A percentile compares a stretch with the other conserved stretches of the same genome.
These are phyloP conservation scores for Drosophila pseudotakahashii DNA, from an alignment of 2,888 invertebrate species.

Conservation along the genomic window DNA sequence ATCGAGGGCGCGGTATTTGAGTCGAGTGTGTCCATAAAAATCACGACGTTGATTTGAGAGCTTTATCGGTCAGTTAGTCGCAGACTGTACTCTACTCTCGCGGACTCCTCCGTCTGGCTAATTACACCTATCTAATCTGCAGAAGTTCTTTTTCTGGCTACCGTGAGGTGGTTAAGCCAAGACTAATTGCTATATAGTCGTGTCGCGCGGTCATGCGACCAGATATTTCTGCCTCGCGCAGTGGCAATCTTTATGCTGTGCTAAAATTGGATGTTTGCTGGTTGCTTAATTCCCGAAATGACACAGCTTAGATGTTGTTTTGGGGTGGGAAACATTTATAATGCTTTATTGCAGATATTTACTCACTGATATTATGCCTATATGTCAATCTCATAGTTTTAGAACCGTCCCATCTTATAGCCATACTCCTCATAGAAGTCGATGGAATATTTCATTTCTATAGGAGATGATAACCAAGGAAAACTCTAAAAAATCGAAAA, in stretches of 20 bases:
- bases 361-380: background rate
- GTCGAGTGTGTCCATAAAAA: conserved; percentile 63
- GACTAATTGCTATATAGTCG: conserved; percentile 33
- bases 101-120: conserved; percentile 22
- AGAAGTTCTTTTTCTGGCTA: conserved; percentile 35
- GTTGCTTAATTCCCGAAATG: conserved; percentile 13
- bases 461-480: too few species aligned
- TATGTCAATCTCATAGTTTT: too few species aligned
- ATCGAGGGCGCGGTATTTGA: conserved; percentile 45
- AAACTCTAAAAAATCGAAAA: too few species aligned
- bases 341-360: too few species aligned
- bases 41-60: conserved; percentile 57
- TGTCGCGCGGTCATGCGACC: conserved; percentile 49
- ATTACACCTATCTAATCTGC: conserved; percentile 41
- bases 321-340: background rate
- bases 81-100: conserved; percentile 13
- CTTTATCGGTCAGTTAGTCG: conserved; percentile 35
- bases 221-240: conserved; percentile 47
- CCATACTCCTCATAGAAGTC: too few species aligned
- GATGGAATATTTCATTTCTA: too few species aligned
- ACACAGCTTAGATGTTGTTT: background rate
- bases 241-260: conserved; percentile 20
- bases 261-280: conserved; percentile 27
- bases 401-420: too few species aligned
- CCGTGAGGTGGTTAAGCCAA: conserved; percentile 5